Base-by-base conservation (phyloP, 2,113 vertebrate species). In the Cebidichthys violaceus region DNA sequence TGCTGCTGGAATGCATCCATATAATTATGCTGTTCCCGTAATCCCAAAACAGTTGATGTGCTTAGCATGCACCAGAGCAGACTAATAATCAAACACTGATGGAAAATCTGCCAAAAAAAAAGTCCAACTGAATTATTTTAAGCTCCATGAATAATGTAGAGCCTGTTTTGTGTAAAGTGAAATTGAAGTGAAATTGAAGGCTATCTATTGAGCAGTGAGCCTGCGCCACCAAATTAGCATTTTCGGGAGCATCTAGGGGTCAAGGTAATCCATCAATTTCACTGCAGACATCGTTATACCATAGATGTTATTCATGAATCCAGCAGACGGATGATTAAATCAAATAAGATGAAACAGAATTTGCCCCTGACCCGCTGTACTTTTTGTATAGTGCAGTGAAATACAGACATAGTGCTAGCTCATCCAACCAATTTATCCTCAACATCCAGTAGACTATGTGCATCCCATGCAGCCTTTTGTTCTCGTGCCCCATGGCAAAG, bases 201-300 rank as follows among this genome's bases (percentile, higher is more conserved):
- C 83, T 85, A 86, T 93, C 86, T 90, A 81, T 88, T 90, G 79
- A 91, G 69, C 80, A 55, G 73, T 39, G 60, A 89, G 89, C 75
- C 83, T 84, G 84, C 35, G 24, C 86, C 77, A 75, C 81, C 77
- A 86, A 90, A 93, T 93, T 91, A 90, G 88, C 92, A 93, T 93
- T 92, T 92, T 91, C 6, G 75, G 87, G 90, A 91, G 90, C 91
- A 90, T 90, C 79, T 89, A 70, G 86, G 88, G 91, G 92, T 92
- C 89, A 91, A 91, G 88, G 88, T 92, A 93, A 92, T 93, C 89
- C 88, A 92, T 93, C 90, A 93, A 87, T 93, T 93, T 90, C 90
- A 92, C 89, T 89, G 84, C 75, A 90, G 86, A 88, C 85, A 74
- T 80, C 64, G 66, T 79, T 88, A 64, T 85, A 61, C 86, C 77